These are phyloP conservation scores for Nomada lathburiana DNA, from an alignment of 2,888 invertebrate genomes.

Conservation along the genomic window DNA sequence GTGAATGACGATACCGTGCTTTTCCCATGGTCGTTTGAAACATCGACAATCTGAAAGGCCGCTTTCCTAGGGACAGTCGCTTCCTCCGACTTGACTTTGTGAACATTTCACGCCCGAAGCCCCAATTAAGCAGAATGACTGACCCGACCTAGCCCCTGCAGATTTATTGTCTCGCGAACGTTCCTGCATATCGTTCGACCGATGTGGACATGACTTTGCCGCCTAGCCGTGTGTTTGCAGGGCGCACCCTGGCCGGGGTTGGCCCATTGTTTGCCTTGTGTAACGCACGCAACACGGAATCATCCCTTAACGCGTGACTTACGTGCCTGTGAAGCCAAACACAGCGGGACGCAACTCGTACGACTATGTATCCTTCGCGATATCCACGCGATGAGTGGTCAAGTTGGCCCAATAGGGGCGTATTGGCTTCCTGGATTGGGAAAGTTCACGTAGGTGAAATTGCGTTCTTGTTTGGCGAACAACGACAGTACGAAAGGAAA, in stretches of 20 bases:
- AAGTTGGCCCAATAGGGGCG: slow-evolving; percentile 19
- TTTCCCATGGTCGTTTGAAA: slow-evolving; percentile 55
- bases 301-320: slow-evolving; percentile 80
- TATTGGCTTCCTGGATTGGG: background rate
- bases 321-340: slow-evolving; percentile 71
- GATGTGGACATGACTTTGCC: slow-evolving; percentile 74
- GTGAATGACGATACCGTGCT: slow-evolving; percentile 18
- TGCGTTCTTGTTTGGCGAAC: background rate
- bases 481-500: background rate
- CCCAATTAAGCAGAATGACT: slow-evolving; percentile 81
- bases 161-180: slow-evolving; percentile 55
- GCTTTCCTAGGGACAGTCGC: slow-evolving; percentile 57
- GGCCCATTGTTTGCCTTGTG: slow-evolving; percentile 79
- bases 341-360: slow-evolving; percentile 60
- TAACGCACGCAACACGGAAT: slow-evolving; percentile 79
- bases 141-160: slow-evolving; percentile 64
- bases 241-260: slow-evolving; percentile 77
- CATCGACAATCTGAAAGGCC: slow-evolving; percentile 57
- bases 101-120: slow-evolving; percentile 75
- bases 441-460: background rate
- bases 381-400: slow-evolving; percentile 23
- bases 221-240: slow-evolving; percentile 71
- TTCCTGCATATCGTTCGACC: background rate
- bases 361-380: slow-evolving; percentile 29
- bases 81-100: slow-evolving; percentile 72